Base-by-base conservation (phyloP, 2,888 invertebrate genomes). In the Pristionchus fissidentatus region DNA sequence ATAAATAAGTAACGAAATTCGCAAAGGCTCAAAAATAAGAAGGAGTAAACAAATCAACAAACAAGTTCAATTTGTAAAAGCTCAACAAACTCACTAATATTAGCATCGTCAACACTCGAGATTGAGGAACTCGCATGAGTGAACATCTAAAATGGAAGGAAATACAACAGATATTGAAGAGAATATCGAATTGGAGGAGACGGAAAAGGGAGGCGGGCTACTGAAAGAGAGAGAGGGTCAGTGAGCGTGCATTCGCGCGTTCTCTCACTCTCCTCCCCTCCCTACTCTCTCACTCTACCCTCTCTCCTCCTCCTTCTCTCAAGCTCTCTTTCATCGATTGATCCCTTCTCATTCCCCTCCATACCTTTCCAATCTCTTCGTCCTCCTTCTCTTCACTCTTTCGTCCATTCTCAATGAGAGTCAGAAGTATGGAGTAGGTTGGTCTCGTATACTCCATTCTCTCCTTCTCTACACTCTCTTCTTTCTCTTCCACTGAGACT, bases 201-300 rank as follows among this genome's bases (percentile, higher is more conserved):
- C n/a, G 35, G n/a, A 38, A 13, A 55, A 55, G 22, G 8, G 55
- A 55, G 55, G 55, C 22, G n/a, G n/a, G 55, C 55, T n/a, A 55
- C 22, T 13, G 55, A n/a, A n/a, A 55, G 32, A 13, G 66, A 29
- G 19, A 41, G n/a, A 66, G 66, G 66, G 66, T 66, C 66, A 66
- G 38, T 66, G 38, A 15, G 35, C 35, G 38, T 66, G 66, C n/a
- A n/a, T 66, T 66, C 66, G 66, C 22, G 62, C n/a, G 38, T 32
- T 10, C 66, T 66, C 66, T 66, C 38, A 15, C 8, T 66, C 66
- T 66, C 66, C 41, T 35, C 66, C 4, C 62, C n/a, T n/a, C n/a
- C n/a, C 66, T 32, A 22, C 66, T 66, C 66, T 66, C 38, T 29
- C 8, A 38, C 66, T 66, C 66, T 66, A 41, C 66, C 4, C 62